These are phyloP conservation scores for Petaurus breviceps DNA, from an alignment of 2,113 vertebrate species.

Conservation along the genomic window DNA sequence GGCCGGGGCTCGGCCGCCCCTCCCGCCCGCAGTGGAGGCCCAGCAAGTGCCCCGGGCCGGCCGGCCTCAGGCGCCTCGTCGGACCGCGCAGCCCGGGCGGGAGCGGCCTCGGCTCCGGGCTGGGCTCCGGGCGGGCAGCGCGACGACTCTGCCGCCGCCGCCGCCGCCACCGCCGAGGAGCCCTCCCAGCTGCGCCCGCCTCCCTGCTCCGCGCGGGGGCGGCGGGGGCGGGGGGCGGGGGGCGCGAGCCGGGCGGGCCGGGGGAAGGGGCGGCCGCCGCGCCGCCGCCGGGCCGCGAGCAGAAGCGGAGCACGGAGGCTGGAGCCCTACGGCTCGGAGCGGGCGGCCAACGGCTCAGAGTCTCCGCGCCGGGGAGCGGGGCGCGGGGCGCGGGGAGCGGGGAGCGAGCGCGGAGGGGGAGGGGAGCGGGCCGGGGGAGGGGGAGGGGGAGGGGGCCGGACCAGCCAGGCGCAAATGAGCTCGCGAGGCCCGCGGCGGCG, in stretches of 20 bases:
- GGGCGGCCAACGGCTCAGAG: conserved; percentile 93
- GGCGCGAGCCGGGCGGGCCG: conserved; percentile 61
- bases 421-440: too few species aligned
- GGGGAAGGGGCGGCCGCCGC: conserved; percentile 72
- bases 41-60: not conserved
- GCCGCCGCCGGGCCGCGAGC: conserved; percentile 64
- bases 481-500: conserved; percentile 79
- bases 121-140: not conserved
- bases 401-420: too few species aligned
- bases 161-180: not conserved
- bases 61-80: too few species aligned
- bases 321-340: conserved; percentile 94
- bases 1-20: not conserved
- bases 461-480: conserved; percentile 93
- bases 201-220: conserved; percentile 55
- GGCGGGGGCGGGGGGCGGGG: conserved; percentile 57
- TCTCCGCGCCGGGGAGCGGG: conserved; percentile 87
- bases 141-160: not conserved
- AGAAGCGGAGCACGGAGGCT: conserved; percentile 68
- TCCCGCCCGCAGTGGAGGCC: not conserved
- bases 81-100: not conserved
- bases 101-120: not conserved
- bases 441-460: conserved; percentile 44
- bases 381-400: conserved; percentile 72
- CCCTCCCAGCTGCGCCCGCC: conserved; percentile 32